Conservation (phyloP, 2,888 invertebrate genomes). For the Nephrotoma flavescens region DNA sequence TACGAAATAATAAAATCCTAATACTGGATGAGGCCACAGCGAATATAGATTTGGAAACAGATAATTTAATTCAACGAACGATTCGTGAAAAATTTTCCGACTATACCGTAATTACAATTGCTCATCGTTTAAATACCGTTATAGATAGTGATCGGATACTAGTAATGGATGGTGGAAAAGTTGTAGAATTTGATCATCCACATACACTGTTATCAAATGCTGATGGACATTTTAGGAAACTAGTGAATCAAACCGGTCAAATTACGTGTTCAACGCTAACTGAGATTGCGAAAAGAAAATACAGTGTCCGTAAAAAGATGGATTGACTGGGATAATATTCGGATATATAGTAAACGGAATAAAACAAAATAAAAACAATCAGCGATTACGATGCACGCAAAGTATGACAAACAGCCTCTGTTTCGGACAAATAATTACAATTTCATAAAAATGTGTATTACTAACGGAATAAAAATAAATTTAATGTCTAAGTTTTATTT, state of each 20-base stretch:
- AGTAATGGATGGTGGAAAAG: slow-evolving; percentile 61
- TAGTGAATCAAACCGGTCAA: slow-evolving; percentile 55
- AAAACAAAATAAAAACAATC: too few relatives aligned
- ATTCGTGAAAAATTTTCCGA: slow-evolving; percentile 63
- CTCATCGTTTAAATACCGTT: slow-evolving; percentile 79
- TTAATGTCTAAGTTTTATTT: too few relatives aligned
- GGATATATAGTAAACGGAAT: background rate
- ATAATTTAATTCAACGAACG: slow-evolving; percentile 67
- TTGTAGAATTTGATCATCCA: slow-evolving; percentile 67
- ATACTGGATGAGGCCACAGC: slow-evolving; percentile 65
- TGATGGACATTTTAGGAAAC: slow-evolving; percentile 42
- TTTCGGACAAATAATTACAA: too few relatives aligned
- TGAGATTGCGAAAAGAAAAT: slow-evolving; percentile 40
- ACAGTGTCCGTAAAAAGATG: slow-evolving; percentile 4
- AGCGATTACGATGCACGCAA: too few relatives aligned
- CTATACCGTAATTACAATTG: slow-evolving; percentile 85
- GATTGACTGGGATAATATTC: background rate
- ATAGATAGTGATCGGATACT: slow-evolving; percentile 79
- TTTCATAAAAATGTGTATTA: too few relatives aligned
- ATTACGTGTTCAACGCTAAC: slow-evolving; percentile 40
- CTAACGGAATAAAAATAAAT: too few relatives aligned
- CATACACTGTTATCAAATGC: slow-evolving; percentile 42
- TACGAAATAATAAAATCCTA: slow-evolving; percentile 40
- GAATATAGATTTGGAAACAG: slow-evolving; percentile 73
- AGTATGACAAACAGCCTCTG: too few relatives aligned